These are phyloP conservation scores for Latrodectus geometricus DNA, from an alignment of 1,140 invertebrate species.

Conservation along the genomic window DNA sequence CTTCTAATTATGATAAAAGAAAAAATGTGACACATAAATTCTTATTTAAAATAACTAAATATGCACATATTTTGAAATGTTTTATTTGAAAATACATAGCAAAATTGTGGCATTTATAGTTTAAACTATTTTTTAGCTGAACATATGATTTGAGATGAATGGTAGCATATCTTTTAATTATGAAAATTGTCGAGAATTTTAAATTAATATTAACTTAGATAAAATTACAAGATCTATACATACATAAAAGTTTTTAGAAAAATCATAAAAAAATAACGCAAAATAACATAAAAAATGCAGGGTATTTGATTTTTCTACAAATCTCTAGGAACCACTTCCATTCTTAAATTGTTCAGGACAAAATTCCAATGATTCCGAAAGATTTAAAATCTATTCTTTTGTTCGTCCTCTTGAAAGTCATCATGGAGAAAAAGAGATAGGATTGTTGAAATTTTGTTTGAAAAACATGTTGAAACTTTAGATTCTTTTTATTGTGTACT, in stretches of 20 bases:
- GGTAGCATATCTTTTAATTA: neutral
- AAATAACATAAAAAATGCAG: neutral
- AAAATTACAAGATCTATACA: neutral
- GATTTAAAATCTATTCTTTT: slow-evolving; percentile 33
- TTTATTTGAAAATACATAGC: no score
- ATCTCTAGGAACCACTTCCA: slow-evolving; percentile 1
- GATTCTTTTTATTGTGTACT: neutral
- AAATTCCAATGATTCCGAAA: slow-evolving; percentile 15
- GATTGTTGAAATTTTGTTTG: neutral
- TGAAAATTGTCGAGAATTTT: neutral
- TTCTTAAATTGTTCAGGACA: slow-evolving; percentile 39
- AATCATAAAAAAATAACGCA: neutral
- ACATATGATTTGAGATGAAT: no score
- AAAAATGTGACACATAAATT: no score
- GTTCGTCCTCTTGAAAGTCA: neutral
- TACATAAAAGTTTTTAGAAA: neutral
- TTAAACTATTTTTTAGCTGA: no score
- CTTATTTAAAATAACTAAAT: no score
- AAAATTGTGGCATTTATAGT: no score
- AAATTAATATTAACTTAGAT: neutral
- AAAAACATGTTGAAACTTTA: neutral
- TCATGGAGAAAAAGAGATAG: neutral
- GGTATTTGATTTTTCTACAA: neutral
- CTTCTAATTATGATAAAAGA: no score
- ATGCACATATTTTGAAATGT: no score